These are phyloP conservation scores for Paradoxurus hermaphroditus DNA, from an alignment of 2,113 vertebrate species.

Conservation along the genomic window DNA sequence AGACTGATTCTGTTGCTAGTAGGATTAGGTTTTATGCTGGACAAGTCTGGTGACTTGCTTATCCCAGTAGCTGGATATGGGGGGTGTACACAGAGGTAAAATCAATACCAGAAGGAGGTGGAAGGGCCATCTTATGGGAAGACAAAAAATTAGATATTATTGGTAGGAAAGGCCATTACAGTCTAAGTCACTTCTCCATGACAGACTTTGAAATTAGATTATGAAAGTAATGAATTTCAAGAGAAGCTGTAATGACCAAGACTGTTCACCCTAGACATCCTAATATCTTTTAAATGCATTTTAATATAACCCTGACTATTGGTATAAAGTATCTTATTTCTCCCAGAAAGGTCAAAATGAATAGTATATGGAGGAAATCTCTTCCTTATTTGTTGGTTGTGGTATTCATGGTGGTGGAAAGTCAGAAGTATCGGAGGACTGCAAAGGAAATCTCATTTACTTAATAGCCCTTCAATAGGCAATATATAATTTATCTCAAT, in stretches of 20 bases:
- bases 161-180: not conserved
- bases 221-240: slow-evolving; percentile 45
- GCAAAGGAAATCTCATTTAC: not conserved
- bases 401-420: not conserved
- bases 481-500: not conserved
- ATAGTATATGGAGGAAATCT: not conserved
- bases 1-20: not conserved
- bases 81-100: not conserved
- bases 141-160: not conserved
- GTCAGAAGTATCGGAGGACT: not conserved
- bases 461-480: not conserved
- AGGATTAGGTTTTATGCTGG: not conserved
- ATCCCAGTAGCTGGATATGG: not conserved
- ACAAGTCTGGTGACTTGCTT: not conserved
- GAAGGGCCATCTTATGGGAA: not conserved
- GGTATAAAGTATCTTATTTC: slow-evolving; percentile 34
- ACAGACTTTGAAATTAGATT: slow-evolving; percentile 49
- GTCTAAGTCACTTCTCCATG: not conserved
- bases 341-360: slow-evolving; percentile 19
- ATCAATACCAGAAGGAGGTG: not conserved
- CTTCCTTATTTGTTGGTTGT: not conserved
- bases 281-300: slow-evolving; percentile 45
- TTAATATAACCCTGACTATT: slow-evolving; percentile 21
- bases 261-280: slow-evolving; percentile 6
- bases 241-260: slow-evolving; percentile 14